Percentiles rank a stretch among this genome's conserved stretches.
These are phyloP conservation scores for Gambusia holbrooki DNA, from an alignment of 2,113 vertebrate species.

Conservation along the genomic window DNA sequence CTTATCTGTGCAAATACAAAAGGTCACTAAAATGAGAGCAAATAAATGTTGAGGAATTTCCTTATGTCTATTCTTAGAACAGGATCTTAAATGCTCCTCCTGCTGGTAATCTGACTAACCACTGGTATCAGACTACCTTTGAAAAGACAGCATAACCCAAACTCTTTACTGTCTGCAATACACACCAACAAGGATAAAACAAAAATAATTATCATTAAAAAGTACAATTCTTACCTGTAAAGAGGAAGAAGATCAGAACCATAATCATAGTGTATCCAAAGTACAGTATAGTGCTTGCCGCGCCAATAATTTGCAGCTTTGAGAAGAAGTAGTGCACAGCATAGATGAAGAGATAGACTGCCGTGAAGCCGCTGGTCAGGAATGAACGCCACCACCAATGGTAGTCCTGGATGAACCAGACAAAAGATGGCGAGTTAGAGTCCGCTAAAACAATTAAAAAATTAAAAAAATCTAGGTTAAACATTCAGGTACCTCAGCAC, in stretches of 20 bases:
- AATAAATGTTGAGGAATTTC: slow-evolving; percentile 10
- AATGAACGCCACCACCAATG: slow-evolving; percentile 99
- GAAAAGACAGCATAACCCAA: background rate
- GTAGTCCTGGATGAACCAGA: slow-evolving; percentile 85
- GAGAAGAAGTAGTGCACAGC: slow-evolving; percentile 86
- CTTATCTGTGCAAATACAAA: background rate
- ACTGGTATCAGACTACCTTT: background rate
- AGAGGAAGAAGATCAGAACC: slow-evolving; percentile 86
- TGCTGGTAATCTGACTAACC: background rate
- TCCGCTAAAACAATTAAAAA: background rate
- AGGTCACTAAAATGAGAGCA: background rate
- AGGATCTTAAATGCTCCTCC: slow-evolving; percentile 39
- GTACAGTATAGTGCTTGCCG: slow-evolving; percentile 84
- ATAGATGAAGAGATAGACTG: slow-evolving; percentile 94
- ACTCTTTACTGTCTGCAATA: background rate
- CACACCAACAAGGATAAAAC: background rate
- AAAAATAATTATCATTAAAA: background rate
- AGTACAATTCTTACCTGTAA: slow-evolving; percentile 78
- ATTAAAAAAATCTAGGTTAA: background rate
- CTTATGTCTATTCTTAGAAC: background rate
- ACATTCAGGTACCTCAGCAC: slow-evolving; percentile 88
- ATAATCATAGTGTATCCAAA: slow-evolving; percentile 85
- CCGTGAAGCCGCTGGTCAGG: slow-evolving; percentile 97
- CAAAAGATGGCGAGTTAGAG: background rate
- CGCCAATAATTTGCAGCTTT: slow-evolving; percentile 83